Conservation (phyloP, 2,797 vertebrate species). For the Sebastes minor region DNA sequence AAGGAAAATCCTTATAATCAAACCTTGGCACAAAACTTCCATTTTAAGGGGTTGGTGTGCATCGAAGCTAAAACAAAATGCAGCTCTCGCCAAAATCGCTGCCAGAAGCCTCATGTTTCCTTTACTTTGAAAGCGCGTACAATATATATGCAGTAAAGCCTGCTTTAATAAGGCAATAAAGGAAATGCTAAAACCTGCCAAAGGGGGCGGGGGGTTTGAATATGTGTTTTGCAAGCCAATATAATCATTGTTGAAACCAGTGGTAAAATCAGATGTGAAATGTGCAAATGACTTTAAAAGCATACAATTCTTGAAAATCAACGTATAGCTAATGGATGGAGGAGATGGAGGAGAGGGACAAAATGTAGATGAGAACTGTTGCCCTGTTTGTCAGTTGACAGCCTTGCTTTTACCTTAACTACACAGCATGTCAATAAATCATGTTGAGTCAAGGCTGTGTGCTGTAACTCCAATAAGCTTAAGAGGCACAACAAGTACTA, state of each 20-base stretch:
- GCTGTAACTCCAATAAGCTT: slow-evolving; percentile 80
- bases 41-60: slow-evolving; percentile 35
- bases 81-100: slow-evolving; percentile 36
- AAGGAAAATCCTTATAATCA: slow-evolving; percentile 58
- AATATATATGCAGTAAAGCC: slow-evolving; percentile 74
- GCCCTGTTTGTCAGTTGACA: slow-evolving; percentile 84
- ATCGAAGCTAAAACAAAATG: slow-evolving; percentile 46
- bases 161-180: slow-evolving; percentile 69
- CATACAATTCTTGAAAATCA: slow-evolving; percentile 77
- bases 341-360: slow-evolving; percentile 78
- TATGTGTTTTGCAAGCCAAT: slow-evolving; percentile 69
- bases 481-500: slow-evolving; percentile 83
- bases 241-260: slow-evolving; percentile 66
- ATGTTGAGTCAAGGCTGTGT: slow-evolving; percentile 73
- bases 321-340: slow-evolving; percentile 82
- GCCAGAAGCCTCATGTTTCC: slow-evolving; percentile 63
- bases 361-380: slow-evolving; percentile 79
- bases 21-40: slow-evolving; percentile 53
- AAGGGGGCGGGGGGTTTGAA: slow-evolving; percentile 42
- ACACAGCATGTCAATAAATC: slow-evolving; percentile 79
- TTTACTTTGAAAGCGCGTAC: slow-evolving; percentile 66
- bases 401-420: slow-evolving; percentile 83
- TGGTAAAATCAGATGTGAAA: slow-evolving; percentile 80
- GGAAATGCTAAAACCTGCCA: slow-evolving; percentile 61
- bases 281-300: slow-evolving; percentile 81